Percentiles rank a stretch among this genome's conserved stretches.
These are phyloP conservation scores for Anabacerthia variegaticeps DNA, from an alignment of 2,797 vertebrate species.

Conservation along the genomic window DNA sequence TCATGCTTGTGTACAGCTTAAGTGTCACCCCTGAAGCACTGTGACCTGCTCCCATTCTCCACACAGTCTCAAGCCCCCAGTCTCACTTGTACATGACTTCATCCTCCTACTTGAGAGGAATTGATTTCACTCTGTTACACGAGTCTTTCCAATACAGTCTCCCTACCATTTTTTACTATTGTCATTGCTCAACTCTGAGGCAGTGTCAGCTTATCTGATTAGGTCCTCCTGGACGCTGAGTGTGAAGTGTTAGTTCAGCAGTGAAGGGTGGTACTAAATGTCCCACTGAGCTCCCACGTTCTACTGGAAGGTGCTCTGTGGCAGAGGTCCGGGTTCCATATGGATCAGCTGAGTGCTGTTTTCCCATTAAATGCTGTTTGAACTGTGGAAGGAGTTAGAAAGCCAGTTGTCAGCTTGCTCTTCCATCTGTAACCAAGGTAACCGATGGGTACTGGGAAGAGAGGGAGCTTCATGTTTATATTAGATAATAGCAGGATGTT, in stretches of 20 bases:
- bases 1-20: not conserved
- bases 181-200: not conserved
- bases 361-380: not conserved
- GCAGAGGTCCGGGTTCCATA: not conserved
- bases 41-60: not conserved
- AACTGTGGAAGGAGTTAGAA: conserved; percentile 40
- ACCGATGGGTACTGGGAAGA: conserved; percentile 19
- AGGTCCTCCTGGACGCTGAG: not conserved
- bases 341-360: not conserved
- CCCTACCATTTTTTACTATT: accelerated
- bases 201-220: not conserved
- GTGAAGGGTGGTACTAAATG: not conserved
- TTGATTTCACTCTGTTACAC: not conserved
- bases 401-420: conserved; percentile 51
- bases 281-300: not conserved
- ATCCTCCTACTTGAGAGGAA: not conserved
- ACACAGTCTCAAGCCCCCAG: not conserved
- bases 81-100: not conserved
- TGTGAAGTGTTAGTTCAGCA: not conserved
- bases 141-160: not conserved
- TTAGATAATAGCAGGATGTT: conserved; percentile 63
- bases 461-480: not conserved
- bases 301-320: not conserved
- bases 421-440: conserved; percentile 58
- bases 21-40: not conserved